These are phyloP conservation scores for Prenolepis imparis DNA, from an alignment of 2,888 invertebrate species.

Conservation along the genomic window DNA sequence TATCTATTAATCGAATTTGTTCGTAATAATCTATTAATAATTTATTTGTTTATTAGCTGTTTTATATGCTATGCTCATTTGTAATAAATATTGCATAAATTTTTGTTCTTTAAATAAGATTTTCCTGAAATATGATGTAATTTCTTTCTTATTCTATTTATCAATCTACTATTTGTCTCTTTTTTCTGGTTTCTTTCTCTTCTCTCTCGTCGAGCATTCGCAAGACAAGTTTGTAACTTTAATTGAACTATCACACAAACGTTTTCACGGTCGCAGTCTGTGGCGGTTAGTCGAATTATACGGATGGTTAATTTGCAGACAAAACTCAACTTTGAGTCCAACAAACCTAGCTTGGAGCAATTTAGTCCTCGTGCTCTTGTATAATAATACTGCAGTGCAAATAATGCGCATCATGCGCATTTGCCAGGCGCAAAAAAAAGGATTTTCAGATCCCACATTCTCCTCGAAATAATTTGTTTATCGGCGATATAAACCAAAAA, in stretches of 20 bases:
- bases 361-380: conserved; percentile 15
- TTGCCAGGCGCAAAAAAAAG: background rate
- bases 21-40: background rate
- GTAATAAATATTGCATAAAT: conserved; percentile 5
- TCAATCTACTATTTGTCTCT: background rate
- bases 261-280: conserved; percentile 33
- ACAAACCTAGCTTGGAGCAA: conserved; percentile 6
- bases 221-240: conserved; percentile 48
- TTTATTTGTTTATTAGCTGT: conserved; percentile 9
- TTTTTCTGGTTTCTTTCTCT: background rate
- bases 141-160: conserved; percentile 16
- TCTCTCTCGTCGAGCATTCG: conserved; percentile 19
- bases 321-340: conserved; percentile 65
- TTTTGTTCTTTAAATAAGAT: background rate
- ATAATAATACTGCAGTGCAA: conserved; percentile 40
- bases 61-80: background rate
- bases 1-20: background rate
- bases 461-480: conserved; percentile 48
- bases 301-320: conserved; percentile 66
- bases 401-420: conserved; percentile 31
- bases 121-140: conserved; percentile 35
- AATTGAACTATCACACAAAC: conserved; percentile 15
- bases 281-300: conserved; percentile 64
- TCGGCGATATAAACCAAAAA: conserved; percentile 38
- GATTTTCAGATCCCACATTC: conserved; percentile 10